Conservation (phyloP, 2,113 vertebrate species). For the Megaleporinus macrocephalus region DNA sequence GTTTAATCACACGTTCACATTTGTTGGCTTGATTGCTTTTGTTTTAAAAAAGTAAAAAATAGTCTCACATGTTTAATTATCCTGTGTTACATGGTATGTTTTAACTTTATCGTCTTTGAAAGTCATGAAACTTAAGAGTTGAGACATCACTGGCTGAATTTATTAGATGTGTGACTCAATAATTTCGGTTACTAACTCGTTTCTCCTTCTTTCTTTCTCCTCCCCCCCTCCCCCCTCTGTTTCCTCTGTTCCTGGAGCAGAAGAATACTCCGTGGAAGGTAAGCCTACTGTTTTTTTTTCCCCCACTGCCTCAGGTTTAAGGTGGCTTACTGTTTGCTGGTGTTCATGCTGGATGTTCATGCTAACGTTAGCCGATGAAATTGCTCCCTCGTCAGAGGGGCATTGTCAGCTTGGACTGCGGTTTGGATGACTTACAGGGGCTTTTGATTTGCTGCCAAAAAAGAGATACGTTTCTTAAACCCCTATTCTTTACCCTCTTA, state of each 20-base stretch:
- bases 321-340: slow-evolving; percentile 55
- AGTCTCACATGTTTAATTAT: too few relatives aligned
- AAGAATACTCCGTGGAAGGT: slow-evolving; percentile 80
- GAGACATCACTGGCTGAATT: neutral
- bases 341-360: slow-evolving; percentile 48
- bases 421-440: slow-evolving; percentile 76
- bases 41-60: too few relatives aligned
- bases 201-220: slow-evolving; percentile 36
- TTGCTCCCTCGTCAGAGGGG: slow-evolving; percentile 64
- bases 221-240: slow-evolving; percentile 15
- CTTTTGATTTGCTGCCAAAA: slow-evolving; percentile 58
- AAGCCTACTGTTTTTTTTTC: slow-evolving; percentile 63
- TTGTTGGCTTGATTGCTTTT: too few relatives aligned
- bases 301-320: slow-evolving; percentile 25
- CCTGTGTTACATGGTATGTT: too few relatives aligned
- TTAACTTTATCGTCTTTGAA: neutral
- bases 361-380: slow-evolving; percentile 57
- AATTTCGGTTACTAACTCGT: slow-evolving; percentile 8
- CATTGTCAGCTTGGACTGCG: slow-evolving; percentile 82
- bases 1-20: too few relatives aligned
- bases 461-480: slow-evolving; percentile 52
- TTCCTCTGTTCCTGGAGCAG: slow-evolving; percentile 59
- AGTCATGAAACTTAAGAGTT: neutral
- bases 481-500: slow-evolving; percentile 30
- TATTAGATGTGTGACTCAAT: neutral